Percentiles rank a stretch among this genome's conserved stretches.
Evolutionary conservation across 2,888 invertebrate species (phyloP).

Genomic region (Helobdella robusta): DNA sequence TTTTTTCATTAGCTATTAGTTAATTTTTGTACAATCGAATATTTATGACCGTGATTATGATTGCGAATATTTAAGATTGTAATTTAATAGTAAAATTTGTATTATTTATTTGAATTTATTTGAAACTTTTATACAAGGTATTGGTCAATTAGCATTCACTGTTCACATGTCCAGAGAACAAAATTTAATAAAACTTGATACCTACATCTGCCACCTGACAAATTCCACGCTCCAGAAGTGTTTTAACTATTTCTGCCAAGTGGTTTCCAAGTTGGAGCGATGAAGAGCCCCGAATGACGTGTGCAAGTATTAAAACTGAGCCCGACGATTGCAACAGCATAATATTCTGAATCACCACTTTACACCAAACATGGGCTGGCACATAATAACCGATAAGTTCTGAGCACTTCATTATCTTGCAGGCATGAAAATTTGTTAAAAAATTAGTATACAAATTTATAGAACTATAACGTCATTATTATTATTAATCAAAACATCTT

Average conservation of each 20-base stretch:
- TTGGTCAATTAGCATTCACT: too few relatives aligned
- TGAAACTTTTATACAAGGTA: too few relatives aligned
- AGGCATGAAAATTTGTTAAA: background rate
- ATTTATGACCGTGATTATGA: too few relatives aligned
- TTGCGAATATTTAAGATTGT: too few relatives aligned
- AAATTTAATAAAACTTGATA: slow-evolving; percentile 10
- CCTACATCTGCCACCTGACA: slow-evolving; percentile 32
- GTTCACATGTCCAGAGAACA: too few relatives aligned
- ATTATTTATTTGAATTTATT: too few relatives aligned
- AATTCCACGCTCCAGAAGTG: slow-evolving; percentile 28
- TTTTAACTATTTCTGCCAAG: slow-evolving; percentile 49
- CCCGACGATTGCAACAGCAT: slow-evolving; percentile 37
- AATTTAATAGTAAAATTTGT: too few relatives aligned
- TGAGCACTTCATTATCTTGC: slow-evolving; percentile 60
- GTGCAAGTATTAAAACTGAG: slow-evolving; percentile 41
- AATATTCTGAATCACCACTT: slow-evolving; percentile 48
- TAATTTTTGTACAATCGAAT: too few relatives aligned
- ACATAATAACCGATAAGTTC: slow-evolving; percentile 70
- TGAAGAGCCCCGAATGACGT: slow-evolving; percentile 40
- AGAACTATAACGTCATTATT: background rate
- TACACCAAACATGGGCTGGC: slow-evolving; percentile 60
- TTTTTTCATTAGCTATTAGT: too few relatives aligned
- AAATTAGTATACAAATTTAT: background rate
- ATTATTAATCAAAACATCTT: background rate
- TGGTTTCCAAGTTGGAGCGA: slow-evolving; percentile 49